Evolutionary conservation across 2,113 vertebrate species (phyloP).

Genomic region (Parus major): DNA sequence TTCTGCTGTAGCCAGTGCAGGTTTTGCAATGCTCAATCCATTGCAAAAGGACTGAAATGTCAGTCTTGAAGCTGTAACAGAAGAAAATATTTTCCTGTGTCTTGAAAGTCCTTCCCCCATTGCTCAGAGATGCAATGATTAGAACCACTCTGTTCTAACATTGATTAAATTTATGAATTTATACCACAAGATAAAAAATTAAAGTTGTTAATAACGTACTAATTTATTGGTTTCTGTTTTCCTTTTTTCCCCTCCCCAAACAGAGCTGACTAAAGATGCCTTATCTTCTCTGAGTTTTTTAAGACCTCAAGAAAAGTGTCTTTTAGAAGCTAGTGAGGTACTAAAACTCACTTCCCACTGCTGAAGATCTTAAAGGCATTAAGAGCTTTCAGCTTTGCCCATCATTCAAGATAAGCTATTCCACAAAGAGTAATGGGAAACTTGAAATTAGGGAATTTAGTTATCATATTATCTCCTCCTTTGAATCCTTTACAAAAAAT

Average conservation of each 20-base stretch:
- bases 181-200: not conserved
- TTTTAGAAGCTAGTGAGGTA: not conserved
- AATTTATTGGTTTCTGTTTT: not conserved
- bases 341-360: not conserved
- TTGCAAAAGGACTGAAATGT: not conserved
- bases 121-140: not conserved
- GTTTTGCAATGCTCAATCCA: not conserved
- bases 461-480: not conserved
- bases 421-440: not conserved
- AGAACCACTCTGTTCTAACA: not conserved
- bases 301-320: not conserved
- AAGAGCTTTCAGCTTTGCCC: not conserved
- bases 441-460: not conserved
- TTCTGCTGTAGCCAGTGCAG: not conserved
- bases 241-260: rapidly evolving
- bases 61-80: not conserved
- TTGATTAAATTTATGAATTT: not conserved
- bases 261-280: not conserved
- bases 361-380: not conserved
- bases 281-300: not conserved
- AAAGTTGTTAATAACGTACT: not conserved
- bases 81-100: not conserved
- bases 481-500: not conserved
- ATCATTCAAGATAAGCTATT: not conserved
- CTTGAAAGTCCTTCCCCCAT: not conserved